A percentile compares a stretch with the other conserved stretches of the same genome.
phyloP scores from a whole-genome alignment of 2,888 invertebrate species.

The Bombylius major region DNA sequence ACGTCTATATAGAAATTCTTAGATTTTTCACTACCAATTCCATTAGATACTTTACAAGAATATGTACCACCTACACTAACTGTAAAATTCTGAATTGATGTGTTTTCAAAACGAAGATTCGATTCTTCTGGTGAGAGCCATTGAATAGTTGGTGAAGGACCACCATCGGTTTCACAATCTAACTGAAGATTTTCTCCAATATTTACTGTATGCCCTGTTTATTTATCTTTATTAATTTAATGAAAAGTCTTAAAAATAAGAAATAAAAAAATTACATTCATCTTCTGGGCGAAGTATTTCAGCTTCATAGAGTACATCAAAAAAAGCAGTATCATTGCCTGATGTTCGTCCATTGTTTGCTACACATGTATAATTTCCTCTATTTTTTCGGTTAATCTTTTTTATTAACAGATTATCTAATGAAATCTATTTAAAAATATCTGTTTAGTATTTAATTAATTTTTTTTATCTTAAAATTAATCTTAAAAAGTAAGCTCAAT shows the following conservation, averaged over 20 bases:
- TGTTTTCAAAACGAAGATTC: background rate
- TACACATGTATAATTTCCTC: constrained; percentile 12
- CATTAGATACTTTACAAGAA: constrained; percentile 18
- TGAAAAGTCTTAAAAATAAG: background rate
- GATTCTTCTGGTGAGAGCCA: constrained; percentile 3
- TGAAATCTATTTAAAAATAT: constrained; percentile 3
- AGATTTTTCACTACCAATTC: constrained; percentile 2
- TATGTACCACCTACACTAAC: constrained; percentile 20
- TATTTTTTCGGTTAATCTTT: constrained; percentile 1
- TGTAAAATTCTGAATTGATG: constrained; percentile 10
- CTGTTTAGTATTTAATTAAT: background rate
- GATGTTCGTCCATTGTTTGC: constrained; percentile 5
- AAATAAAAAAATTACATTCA: constrained; percentile 1
- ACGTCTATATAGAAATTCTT: background rate
- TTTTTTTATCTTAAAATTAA: too few relatives aligned
- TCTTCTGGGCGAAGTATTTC: constrained; percentile 2
- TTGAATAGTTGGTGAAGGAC: constrained; percentile 6
- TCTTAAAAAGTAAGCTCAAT: too few relatives aligned
- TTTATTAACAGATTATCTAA: constrained; percentile 9
- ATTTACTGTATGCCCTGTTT: background rate
- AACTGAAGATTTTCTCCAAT: constrained; percentile 4
- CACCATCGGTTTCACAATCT: constrained; percentile 6
- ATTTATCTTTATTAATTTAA: background rate
- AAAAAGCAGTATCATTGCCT: constrained; percentile 5
- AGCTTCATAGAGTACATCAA: constrained; percentile 10